Percentiles rank a stretch among this genome's conserved stretches.
These are phyloP conservation scores for Pogoniulus pusillus DNA, from an alignment of 2,797 vertebrate genomes.

Conservation along the genomic window DNA sequence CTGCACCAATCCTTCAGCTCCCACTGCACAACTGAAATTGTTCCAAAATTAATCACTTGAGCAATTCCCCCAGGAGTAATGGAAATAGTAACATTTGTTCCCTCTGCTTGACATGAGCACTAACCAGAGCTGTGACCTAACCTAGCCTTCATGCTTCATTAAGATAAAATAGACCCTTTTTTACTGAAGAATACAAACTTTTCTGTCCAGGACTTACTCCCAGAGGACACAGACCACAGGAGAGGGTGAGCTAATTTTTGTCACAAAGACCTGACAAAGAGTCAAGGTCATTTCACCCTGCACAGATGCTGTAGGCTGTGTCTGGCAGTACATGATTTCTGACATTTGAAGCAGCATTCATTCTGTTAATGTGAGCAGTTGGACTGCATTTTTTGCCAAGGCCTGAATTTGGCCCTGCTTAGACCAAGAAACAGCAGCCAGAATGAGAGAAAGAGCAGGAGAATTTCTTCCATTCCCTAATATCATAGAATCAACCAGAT, in stretches of 20 bases:
- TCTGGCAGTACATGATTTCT: neutral
- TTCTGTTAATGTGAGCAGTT: neutral
- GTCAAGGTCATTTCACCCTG: neutral
- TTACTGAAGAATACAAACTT: neutral
- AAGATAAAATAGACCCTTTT: neutral
- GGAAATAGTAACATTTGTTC: neutral
- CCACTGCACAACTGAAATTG: neutral
- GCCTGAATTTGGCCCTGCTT: neutral
- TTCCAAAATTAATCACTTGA: neutral
- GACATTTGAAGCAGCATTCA: neutral
- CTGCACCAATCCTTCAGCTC: neutral
- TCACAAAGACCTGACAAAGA: neutral
- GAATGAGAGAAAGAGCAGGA: rapidly evolving
- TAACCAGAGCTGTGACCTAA: neutral
- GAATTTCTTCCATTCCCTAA: neutral
- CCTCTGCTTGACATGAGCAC: neutral
- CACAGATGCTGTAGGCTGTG: neutral
- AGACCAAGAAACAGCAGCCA: neutral
- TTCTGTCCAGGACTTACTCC: neutral
- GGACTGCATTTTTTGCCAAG: neutral
- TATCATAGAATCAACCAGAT: too few species aligned
- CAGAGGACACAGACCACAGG: neutral
- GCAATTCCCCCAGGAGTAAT: neutral
- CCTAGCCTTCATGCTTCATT: neutral
- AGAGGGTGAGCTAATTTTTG: neutral